A percentile compares a stretch with the other conserved stretches of the same genome.
Conservation (phyloP, 2,797 vertebrate genomes). For the Lacerta viridis region DNA sequence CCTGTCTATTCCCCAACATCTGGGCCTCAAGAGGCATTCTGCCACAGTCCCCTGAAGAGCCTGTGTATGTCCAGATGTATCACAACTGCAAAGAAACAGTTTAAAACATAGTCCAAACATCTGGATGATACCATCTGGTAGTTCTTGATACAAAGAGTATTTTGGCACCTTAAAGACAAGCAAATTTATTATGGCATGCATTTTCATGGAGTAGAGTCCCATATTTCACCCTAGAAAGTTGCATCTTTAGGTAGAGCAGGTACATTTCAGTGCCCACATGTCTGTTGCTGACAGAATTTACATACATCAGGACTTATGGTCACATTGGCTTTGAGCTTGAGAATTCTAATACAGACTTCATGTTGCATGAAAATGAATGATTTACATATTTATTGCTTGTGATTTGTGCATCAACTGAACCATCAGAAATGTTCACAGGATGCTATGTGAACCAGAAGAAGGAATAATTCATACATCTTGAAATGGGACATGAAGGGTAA, state of each 20-base stretch:
- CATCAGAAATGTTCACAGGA: slow-evolving; percentile 66
- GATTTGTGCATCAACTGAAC: slow-evolving; percentile 72
- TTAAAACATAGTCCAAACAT: too few relatives aligned
- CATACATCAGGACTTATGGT: background rate
- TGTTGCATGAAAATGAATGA: slow-evolving; percentile 68
- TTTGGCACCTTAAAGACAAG: background rate
- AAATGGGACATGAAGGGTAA: slow-evolving; percentile 69
- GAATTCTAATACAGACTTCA: slow-evolving; percentile 48
- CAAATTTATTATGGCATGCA: background rate
- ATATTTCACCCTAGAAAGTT: background rate
- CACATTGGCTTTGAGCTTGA: slow-evolving; percentile 36
- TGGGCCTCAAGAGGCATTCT: background rate
- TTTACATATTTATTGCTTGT: slow-evolving; percentile 77
- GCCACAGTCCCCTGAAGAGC: background rate
- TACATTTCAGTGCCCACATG: background rate
- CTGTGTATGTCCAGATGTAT: background rate
- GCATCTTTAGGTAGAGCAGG: background rate
- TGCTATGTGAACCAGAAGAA: slow-evolving; percentile 69
- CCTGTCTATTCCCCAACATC: background rate
- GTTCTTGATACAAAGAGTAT: background rate
- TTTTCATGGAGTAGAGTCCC: background rate
- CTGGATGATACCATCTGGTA: too few relatives aligned
- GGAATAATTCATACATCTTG: slow-evolving; percentile 61
- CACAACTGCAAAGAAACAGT: background rate
- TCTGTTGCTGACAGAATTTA: slow-evolving; percentile 42